Evolutionary conservation across 2,888 invertebrate species (phyloP), one percentile per base, ranked within the genome.

Genomic region (Melanargia galathea): DNA sequence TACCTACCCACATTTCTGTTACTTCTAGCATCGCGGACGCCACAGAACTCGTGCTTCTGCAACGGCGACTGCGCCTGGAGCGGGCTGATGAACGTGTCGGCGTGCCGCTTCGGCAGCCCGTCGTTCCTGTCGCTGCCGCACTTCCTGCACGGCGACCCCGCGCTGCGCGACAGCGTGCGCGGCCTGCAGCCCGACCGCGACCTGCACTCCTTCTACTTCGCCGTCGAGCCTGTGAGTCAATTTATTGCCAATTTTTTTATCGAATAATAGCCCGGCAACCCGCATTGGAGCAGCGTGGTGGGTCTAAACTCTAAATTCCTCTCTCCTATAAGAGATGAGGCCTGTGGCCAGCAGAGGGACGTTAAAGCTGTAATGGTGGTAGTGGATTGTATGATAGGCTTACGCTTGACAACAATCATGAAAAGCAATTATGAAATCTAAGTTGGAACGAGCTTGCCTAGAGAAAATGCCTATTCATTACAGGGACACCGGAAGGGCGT

Each of bases 71-170:
- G 96, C 78, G 90, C 92, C 16, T 96, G 96, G 66, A 92, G 93
- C 1, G 97, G 97, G 0, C 92, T 94, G 30, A 92, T 96, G 82
- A 96, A 96, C 83, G 93, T 96, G n/a, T 95, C 96, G 0, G 88
- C 95, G 0, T 97, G 96, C 72, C 93, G 96, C 59, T 95, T 92
- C 75, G 96, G 95, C 6, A 95, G 97, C 0, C 97, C 98, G 0
- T 94, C 95, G 0, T 96, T 96, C 79, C 93, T 96, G 70, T 96
- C 97, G 0, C 93, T 96, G 71, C 98, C 98, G 0, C 97, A 97
- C 86, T 97, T 96, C 83, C 92, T 94, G 76, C 92, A 94, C 72
- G 97, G 93, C 0, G 97, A 97, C 85, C 93, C 94, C 0, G 90
- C 83, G 66, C 94, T 96, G 66, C 70, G 89, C 11, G 87, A 94